These are phyloP conservation scores for Indri indri DNA, from an alignment of 2,113 vertebrate species.

Conservation along the genomic window DNA sequence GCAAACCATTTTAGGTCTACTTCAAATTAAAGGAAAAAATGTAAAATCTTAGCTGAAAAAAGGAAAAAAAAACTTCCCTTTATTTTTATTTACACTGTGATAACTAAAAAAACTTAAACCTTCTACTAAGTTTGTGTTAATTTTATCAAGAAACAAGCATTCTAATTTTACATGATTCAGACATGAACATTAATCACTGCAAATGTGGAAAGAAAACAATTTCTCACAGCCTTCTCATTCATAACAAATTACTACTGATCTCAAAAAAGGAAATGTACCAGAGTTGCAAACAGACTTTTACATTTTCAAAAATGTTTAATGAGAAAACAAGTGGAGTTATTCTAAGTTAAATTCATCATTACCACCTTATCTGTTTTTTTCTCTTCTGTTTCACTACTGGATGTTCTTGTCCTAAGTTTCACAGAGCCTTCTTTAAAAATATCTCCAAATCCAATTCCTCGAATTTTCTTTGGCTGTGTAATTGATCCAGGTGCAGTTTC, in stretches of 20 bases:
- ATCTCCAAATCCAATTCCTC: conserved; percentile 96
- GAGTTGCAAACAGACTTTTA: neutral
- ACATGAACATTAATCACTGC: neutral
- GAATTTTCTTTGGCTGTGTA: conserved; percentile 95
- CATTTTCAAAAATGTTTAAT: neutral
- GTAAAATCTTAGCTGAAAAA: conserved; percentile 27
- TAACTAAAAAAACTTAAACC: neutral
- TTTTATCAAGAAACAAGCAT: conserved; percentile 32
- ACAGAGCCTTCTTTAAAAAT: conserved; percentile 96
- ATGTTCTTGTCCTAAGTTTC: conserved; percentile 90
- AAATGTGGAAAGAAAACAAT: neutral
- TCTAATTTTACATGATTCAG: conserved; percentile 20
- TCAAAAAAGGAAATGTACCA: neutral
- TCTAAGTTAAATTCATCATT: neutral
- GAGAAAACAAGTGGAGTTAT: neutral
- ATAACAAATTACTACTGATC: neutral
- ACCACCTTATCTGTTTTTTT: conserved; percentile 91
- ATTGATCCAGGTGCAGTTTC: conserved; percentile 82
- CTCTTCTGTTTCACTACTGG: conserved; percentile 89
- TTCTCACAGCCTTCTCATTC: neutral
- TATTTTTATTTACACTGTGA: neutral
- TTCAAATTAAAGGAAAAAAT: conserved; percentile 29
- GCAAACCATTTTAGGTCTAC: neutral
- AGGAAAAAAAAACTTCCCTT: neutral
- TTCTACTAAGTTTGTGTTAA: neutral